A percentile compares a stretch with the other conserved stretches of the same genome.
These are phyloP conservation scores for Scaptomyza polygonia DNA, from an alignment of 2,888 invertebrate species.

Conservation along the genomic window DNA sequence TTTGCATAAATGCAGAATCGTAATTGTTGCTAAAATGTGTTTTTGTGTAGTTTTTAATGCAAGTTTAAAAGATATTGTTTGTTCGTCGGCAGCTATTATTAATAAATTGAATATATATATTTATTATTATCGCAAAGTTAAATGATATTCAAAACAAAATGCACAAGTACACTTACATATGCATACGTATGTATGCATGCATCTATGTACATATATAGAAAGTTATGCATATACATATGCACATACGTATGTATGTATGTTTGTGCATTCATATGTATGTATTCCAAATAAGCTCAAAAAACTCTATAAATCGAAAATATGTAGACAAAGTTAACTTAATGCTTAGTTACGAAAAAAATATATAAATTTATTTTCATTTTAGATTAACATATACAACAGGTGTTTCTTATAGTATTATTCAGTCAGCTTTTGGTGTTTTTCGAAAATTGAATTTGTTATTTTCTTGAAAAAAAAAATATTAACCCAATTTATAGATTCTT, in stretches of 20 bases:
- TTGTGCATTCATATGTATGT: constrained; percentile 42
- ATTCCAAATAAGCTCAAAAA: constrained; percentile 47
- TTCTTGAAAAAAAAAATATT: too few species aligned
- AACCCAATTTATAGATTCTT: too few species aligned
- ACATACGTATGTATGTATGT: too few species aligned
- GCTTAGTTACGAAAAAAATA: constrained; percentile 2
- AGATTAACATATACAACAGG: not conserved
- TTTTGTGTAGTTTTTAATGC: constrained; percentile 68
- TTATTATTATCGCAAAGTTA: not conserved
- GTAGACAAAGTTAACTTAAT: constrained; percentile 6
- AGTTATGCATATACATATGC: constrained; percentile 3
- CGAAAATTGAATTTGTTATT: not conserved
- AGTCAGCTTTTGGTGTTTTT: constrained; percentile 27
- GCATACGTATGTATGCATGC: too few species aligned
- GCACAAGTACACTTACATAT: too few species aligned
- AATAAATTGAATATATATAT: constrained; percentile 15
- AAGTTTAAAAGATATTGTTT: constrained; percentile 44
- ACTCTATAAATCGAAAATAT: constrained; percentile 12
- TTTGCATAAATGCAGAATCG: constrained; percentile 38
- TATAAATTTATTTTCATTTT: constrained; percentile 3
- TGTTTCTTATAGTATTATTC: constrained; percentile 16
- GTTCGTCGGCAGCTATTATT: constrained; percentile 33
- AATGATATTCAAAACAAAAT: too few species aligned
- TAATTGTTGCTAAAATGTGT: constrained; percentile 72
- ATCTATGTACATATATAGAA: too few species aligned